A percentile compares a stretch with the other conserved stretches of the same genome.
Conservation (phyloP, 2,888 invertebrate genomes). For the Tridacna crocea region DNA sequence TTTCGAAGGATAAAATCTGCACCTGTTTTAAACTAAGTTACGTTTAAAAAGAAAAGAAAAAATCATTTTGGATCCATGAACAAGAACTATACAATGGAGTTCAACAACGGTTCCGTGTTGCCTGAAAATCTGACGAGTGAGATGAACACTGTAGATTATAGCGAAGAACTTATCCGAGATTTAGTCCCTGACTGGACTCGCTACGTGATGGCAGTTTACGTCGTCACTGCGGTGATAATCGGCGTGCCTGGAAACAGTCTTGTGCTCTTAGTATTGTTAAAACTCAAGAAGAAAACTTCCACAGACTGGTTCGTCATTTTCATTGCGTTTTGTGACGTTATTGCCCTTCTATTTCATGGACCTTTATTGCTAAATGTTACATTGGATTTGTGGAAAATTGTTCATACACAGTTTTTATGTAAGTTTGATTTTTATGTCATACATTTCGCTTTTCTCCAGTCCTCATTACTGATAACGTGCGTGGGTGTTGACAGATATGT, state of each 20-base stretch:
- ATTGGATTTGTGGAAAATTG: not conserved
- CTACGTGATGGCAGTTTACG: not conserved
- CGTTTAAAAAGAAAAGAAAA: no score
- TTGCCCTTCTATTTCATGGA: not conserved
- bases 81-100: no score
- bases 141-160: no score
- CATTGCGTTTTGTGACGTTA: not conserved
- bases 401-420: not conserved
- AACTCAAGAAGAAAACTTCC: not conserved
- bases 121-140: no score
- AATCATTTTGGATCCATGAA: no score
- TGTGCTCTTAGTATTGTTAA: not conserved
- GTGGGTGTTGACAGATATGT: slow-evolving; percentile 8
- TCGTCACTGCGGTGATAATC: not conserved
- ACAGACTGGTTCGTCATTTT: slow-evolving; percentile 11
- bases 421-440: not conserved
- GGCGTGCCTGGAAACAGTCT: slow-evolving; percentile 5
- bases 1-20: no score
- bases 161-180: no score
- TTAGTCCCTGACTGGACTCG: not conserved
- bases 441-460: not conserved
- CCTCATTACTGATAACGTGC: not conserved
- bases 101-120: no score
- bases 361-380: not conserved
- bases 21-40: no score